phyloP scores from a whole-genome alignment of 2,888 invertebrate species.

The Polymixis lichenea region DNA sequence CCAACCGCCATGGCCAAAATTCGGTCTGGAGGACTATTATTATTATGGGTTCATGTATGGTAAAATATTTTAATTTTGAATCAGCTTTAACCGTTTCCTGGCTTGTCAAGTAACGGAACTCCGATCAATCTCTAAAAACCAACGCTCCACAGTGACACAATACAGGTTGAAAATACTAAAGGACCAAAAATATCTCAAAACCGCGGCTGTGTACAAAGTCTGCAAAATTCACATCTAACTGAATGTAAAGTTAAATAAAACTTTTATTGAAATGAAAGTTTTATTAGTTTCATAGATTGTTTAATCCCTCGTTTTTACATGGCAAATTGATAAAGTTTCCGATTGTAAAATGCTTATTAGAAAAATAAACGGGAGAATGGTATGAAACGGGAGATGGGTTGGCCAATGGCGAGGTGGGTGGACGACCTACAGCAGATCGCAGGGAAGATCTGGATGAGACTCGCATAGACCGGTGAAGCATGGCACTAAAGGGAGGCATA shows the following conservation, averaged over 20 bases:
- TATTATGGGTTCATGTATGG: too few relatives aligned
- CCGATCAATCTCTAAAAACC: too few relatives aligned
- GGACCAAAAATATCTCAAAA: background rate
- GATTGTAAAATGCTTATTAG: constrained; percentile 13
- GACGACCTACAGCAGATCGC: too few relatives aligned
- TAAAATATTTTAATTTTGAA: too few relatives aligned
- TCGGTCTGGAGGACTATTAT: too few relatives aligned
- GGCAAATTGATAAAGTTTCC: constrained; percentile 29
- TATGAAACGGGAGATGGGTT: too few relatives aligned
- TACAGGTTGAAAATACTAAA: background rate
- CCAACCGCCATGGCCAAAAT: too few relatives aligned
- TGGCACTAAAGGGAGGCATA: too few relatives aligned
- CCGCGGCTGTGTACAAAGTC: background rate
- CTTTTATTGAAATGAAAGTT: constrained; percentile 11
- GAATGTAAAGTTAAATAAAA: constrained; percentile 4
- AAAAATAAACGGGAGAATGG: too few relatives aligned
- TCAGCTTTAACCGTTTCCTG: background rate
- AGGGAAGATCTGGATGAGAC: too few relatives aligned
- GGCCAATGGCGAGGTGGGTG: too few relatives aligned
- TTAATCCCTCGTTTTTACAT: constrained; percentile 14
- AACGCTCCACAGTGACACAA: background rate
- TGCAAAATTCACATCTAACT: background rate
- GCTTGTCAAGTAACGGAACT: background rate
- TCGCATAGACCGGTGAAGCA: too few relatives aligned
- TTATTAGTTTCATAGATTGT: background rate